Conservation (phyloP, 1,140 invertebrate genomes). For the Pemphigus obesinymphae region DNA sequence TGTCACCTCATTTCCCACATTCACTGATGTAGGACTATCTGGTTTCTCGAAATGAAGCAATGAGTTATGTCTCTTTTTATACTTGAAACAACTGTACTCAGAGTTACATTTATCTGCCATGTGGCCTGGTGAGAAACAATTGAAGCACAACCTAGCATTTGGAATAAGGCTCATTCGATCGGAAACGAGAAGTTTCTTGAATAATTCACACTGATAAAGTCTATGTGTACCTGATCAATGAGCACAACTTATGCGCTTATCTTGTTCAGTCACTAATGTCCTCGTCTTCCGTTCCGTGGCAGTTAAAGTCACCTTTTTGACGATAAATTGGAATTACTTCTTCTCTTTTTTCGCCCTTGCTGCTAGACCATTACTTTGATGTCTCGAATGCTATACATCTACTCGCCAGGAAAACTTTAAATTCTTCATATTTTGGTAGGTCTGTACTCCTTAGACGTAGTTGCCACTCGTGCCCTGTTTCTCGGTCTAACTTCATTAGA, state of each 20-base stretch:
- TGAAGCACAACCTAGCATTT: not conserved
- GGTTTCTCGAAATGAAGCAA: not conserved
- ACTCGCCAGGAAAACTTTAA: not conserved
- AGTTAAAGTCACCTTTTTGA: not conserved
- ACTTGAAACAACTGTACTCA: not conserved
- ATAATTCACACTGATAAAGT: not conserved
- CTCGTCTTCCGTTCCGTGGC: no score
- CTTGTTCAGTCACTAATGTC: not conserved
- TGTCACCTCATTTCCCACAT: no score
- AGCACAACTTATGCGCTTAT: not conserved
- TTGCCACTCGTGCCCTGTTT: not conserved
- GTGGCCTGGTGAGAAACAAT: not conserved
- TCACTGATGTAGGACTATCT: no score
- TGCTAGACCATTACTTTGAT: no score
- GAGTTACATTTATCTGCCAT: not conserved
- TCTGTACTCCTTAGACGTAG: not conserved
- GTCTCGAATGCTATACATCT: not conserved
- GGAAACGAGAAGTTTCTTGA: not conserved
- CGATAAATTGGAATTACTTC: not conserved
- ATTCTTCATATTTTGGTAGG: not conserved
- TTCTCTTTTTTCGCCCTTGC: no score
- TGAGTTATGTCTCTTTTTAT: not conserved
- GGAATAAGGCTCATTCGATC: not conserved
- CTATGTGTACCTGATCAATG: not conserved
- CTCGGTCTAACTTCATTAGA: not conserved